phyloP scores from a whole-genome alignment of 2,797 vertebrate genomes.

The Melopsittacus undulatus region DNA sequence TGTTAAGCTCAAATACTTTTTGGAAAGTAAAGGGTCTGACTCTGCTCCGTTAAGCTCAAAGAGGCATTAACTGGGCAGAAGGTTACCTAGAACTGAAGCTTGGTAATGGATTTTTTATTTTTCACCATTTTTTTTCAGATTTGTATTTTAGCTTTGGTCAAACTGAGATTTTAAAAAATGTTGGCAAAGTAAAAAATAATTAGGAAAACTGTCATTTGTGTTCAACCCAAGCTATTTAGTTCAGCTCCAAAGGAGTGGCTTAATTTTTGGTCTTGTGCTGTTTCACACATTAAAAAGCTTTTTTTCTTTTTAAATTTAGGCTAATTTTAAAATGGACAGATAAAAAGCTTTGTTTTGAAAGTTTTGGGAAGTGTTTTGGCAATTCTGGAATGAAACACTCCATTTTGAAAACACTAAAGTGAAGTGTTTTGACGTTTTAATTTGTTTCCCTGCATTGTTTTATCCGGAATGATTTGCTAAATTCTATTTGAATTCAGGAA shows the following conservation, averaged over 20 bases:
- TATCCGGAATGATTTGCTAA: conserved; percentile 18
- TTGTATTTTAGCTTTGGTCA: background rate
- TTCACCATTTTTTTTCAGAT: background rate
- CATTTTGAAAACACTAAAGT: conserved; percentile 16
- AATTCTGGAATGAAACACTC: background rate
- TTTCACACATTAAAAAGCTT: background rate
- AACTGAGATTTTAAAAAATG: background rate
- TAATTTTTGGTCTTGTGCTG: background rate
- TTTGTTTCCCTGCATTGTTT: conserved; percentile 28
- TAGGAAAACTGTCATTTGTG: background rate
- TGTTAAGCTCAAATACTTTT: background rate
- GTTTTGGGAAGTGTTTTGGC: conserved; percentile 38
- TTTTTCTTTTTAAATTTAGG: background rate
- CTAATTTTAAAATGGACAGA: conserved; percentile 13
- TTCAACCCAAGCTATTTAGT: background rate
- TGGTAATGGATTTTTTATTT: background rate
- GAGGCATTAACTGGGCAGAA: background rate
- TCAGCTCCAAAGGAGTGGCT: background rate
- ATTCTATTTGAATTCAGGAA: conserved; percentile 37
- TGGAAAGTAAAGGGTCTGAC: background rate
- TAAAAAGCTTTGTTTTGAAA: conserved; percentile 41
- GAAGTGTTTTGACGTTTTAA: conserved; percentile 2
- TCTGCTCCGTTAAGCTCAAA: background rate
- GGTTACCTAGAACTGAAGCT: background rate
- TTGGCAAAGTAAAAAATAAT: background rate